Evolutionary conservation across 2,797 vertebrate species (phyloP).

Genomic region (Acropternis orthonyx): DNA sequence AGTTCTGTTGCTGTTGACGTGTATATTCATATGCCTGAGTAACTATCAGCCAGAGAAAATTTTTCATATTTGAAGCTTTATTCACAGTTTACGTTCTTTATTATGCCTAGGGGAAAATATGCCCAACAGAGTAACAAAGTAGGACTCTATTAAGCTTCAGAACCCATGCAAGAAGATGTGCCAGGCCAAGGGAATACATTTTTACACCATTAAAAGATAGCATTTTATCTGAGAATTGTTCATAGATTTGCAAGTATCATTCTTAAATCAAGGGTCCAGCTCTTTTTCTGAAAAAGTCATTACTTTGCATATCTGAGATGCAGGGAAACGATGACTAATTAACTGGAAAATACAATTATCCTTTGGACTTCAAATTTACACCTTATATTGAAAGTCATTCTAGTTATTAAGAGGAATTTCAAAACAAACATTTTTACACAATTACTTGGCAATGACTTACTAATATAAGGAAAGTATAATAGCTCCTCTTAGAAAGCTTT

Average conservation of each 20-base stretch:
- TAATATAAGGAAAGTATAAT: background rate
- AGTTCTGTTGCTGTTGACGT: background rate
- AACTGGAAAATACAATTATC: background rate
- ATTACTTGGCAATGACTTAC: background rate
- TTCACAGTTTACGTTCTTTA: background rate
- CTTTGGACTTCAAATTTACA: background rate
- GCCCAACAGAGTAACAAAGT: background rate
- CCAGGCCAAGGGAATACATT: background rate
- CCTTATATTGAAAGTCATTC: background rate
- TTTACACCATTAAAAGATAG: background rate
- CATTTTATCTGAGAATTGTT: background rate
- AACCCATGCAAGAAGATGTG: background rate
- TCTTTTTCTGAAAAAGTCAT: background rate
- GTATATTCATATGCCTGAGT: background rate
- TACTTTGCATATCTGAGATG: background rate
- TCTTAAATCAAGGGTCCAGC: background rate
- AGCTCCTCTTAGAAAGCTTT: background rate
- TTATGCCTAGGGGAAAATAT: background rate
- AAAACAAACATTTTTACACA: background rate
- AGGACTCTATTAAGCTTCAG: background rate
- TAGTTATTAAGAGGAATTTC: background rate
- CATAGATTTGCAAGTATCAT: background rate
- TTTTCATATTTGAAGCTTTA: background rate
- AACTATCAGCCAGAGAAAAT: background rate
- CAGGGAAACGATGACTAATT: background rate